Evolutionary conservation across 2,113 vertebrate genomes (phyloP), one percentile per base, ranked within the genome.

Genomic region (Pluvialis apricaria): DNA sequence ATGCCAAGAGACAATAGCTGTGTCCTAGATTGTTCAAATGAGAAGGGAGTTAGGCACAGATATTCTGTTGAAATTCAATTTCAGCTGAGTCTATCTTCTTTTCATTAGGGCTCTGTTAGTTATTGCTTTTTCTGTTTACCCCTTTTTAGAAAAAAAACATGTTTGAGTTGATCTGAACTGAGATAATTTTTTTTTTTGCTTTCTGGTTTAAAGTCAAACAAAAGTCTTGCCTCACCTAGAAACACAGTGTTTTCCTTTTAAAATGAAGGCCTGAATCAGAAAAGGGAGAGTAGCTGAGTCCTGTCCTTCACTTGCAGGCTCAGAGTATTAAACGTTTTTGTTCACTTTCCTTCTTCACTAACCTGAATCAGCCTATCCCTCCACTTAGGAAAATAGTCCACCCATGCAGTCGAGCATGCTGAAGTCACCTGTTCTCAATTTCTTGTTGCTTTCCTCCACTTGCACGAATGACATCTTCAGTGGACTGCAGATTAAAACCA

Each of bases 321-420:
- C 28, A 65, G 6, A 26, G 4, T 6, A 29, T 65, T n/a, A 52
- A 31, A 52, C 38, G 47, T 7, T 82, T 65, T 44, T 58, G 55
- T 71, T 71, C 10, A 5, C 29, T 51, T 86, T 86, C 68, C 5
- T 52, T 64, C 24, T 71, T 62, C 26, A 15, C 29, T 78, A 22
- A 45, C 7, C 5, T 76, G 57, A 76, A 38, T 64, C 32, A 62
- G 4, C 5, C 21, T 66, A 14, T 58, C 24, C 16, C 11, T 54
- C 14, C 25, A 45, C 36, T 34, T 55, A 65, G 21, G 60, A 45
- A 21, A 36, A 66, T 4, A 51, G 38, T 34, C 20, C 11, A 34
- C 2, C 64, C 10, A 9, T 13, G 15, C 15, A 54, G 32, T 4
- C 0, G 2, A 77, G 13, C 0, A 0, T 65, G 64, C 10, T 70